These are phyloP conservation scores for Macquaria ambigua DNA, from an alignment of 2,113 vertebrate genomes.

Conservation along the genomic window DNA sequence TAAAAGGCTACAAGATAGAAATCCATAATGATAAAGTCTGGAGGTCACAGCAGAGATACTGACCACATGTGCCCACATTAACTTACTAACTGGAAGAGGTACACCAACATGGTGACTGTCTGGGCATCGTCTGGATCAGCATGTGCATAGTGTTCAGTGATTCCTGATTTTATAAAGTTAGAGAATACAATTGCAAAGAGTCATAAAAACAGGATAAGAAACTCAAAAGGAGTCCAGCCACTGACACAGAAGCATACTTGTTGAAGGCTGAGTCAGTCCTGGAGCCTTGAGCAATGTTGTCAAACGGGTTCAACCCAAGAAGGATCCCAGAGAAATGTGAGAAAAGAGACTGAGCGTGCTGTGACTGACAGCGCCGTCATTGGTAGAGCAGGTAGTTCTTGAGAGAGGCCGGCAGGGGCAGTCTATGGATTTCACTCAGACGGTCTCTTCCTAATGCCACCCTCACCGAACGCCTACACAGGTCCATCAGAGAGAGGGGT, in stretches of 20 bases:
- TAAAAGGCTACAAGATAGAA: slow-evolving; percentile 58
- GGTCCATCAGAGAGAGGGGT: slow-evolving; percentile 97
- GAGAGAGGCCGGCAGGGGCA: slow-evolving; percentile 95
- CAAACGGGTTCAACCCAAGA: slow-evolving; percentile 64
- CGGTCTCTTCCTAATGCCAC: slow-evolving; percentile 95
- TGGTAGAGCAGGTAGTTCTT: slow-evolving; percentile 99
- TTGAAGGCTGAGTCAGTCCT: slow-evolving; percentile 61
- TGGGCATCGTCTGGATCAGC: slow-evolving; percentile 63
- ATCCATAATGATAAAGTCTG: slow-evolving; percentile 38
- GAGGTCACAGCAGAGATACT: slow-evolving; percentile 69
- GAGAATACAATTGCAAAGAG: slow-evolving; percentile 71
- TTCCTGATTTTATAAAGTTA: slow-evolving; percentile 79
- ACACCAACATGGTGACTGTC: slow-evolving; percentile 55
- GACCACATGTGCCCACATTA: slow-evolving; percentile 58
- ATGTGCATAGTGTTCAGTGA: slow-evolving; percentile 81
- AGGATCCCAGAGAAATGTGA: slow-evolving; percentile 68
- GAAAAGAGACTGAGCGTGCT: slow-evolving; percentile 36
- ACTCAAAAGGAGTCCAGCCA: slow-evolving; percentile 56
- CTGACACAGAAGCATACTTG: slow-evolving; percentile 65
- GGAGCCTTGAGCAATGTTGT: slow-evolving; percentile 71
- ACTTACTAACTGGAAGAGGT: slow-evolving; percentile 52
- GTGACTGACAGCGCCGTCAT: slow-evolving; percentile 80
- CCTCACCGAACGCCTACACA: slow-evolving; percentile 94
- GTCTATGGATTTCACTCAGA: slow-evolving; percentile 90
- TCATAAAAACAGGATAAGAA: slow-evolving; percentile 75